phyloP scores from a whole-genome alignment of 2,888 invertebrate species.

The Drosophila bunnanda region DNA sequence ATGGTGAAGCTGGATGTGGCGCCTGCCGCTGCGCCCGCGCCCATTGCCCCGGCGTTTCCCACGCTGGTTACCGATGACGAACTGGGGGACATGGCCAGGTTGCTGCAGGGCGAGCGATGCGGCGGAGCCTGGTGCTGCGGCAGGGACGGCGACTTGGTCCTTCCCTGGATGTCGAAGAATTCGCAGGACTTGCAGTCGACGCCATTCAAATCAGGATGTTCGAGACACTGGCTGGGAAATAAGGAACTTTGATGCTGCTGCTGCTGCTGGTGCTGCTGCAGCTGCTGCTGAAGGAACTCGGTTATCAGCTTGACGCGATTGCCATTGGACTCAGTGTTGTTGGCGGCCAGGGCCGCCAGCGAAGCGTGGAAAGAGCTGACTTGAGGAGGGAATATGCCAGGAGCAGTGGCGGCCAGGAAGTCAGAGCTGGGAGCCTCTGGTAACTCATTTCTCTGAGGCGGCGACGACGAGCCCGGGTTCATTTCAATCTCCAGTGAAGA shows the following conservation, averaged over 20 bases:
- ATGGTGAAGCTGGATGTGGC: constrained; percentile 88
- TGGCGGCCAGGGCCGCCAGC: constrained; percentile 74
- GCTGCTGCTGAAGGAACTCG: constrained; percentile 84
- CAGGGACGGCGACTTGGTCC: constrained; percentile 66
- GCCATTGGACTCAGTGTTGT: constrained; percentile 55
- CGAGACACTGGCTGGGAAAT: constrained; percentile 77
- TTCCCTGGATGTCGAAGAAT: constrained; percentile 77
- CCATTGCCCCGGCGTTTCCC: constrained; percentile 46
- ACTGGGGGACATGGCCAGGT: constrained; percentile 63
- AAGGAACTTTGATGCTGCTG: constrained; percentile 61
- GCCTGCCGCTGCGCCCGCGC: constrained; percentile 2
- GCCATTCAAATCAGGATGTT: constrained; percentile 82
- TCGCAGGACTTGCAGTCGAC: constrained; percentile 84
- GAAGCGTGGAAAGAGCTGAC: constrained; percentile 82
- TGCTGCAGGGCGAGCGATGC: constrained; percentile 62
- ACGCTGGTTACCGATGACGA: constrained; percentile 64
- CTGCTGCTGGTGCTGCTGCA: constrained; percentile 57
- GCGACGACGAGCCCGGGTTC: constrained; percentile 16
- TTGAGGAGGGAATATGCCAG: constrained; percentile 53
- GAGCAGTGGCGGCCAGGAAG: constrained; percentile 51
- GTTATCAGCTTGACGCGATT: constrained; percentile 82
- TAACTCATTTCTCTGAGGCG: constrained; percentile 51
- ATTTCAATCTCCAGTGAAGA: constrained; percentile 23
- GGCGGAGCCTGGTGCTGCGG: constrained; percentile 32
- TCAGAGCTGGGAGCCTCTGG: constrained; percentile 48